phyloP scores from a whole-genome alignment of 2,797 vertebrate species.

The Semotilus atromaculatus region DNA sequence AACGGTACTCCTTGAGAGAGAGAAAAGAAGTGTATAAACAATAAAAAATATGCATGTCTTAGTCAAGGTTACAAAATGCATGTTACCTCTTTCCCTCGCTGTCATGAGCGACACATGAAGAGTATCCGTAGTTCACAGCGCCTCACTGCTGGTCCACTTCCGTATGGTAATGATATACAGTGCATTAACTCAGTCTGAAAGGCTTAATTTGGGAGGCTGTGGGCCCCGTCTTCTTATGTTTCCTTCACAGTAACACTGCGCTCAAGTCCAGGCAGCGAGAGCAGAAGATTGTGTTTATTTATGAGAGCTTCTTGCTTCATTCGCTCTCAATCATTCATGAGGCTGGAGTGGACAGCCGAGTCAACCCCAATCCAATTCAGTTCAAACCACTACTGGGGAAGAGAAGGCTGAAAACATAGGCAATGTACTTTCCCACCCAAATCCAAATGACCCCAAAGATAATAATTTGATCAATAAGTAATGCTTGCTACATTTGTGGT shows the following conservation, averaged over 20 bases:
- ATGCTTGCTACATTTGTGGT: not conserved
- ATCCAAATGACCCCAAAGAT: constrained; percentile 51
- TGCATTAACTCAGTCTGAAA: constrained; percentile 72
- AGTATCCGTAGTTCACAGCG: constrained; percentile 40
- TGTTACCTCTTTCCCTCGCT: not conserved
- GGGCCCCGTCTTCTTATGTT: constrained; percentile 66
- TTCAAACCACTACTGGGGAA: constrained; percentile 51
- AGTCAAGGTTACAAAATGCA: constrained; percentile 44
- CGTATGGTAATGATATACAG: constrained; percentile 63
- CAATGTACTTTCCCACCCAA: constrained; percentile 60
- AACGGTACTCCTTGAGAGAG: not conserved
- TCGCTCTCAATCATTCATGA: constrained; percentile 82
- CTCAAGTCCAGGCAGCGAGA: constrained; percentile 58
- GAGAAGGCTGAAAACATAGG: not conserved
- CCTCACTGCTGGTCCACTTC: constrained; percentile 43
- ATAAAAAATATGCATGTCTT: constrained; percentile 11
- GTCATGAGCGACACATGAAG: constrained; percentile 50
- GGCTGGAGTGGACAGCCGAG: constrained; percentile 72
- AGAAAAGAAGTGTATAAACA: not conserved
- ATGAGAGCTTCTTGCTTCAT: constrained; percentile 77
- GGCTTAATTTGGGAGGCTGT: constrained; percentile 73
- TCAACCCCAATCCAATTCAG: constrained; percentile 72
- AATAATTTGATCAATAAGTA: constrained; percentile 58
- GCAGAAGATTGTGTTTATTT: constrained; percentile 79
- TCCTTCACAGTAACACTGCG: constrained; percentile 68